Evolutionary conservation across 2,888 invertebrate genomes (phyloP), one percentile per base, ranked within the genome.

Genomic region (Dynastes grantii): DNA sequence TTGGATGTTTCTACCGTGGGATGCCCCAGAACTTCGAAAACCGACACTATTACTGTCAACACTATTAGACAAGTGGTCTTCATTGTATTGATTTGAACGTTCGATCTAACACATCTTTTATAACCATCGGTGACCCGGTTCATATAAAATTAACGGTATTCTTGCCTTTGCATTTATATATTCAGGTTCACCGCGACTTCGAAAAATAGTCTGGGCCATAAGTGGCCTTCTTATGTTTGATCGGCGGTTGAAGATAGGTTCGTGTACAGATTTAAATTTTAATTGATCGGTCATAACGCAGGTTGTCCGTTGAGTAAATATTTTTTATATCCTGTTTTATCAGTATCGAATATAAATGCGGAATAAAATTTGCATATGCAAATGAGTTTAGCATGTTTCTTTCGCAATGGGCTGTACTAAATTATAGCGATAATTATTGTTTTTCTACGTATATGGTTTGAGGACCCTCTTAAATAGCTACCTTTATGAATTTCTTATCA

Each of bases 41-140:
- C 16, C 55, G 32, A 55, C 37, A 76, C 49, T 65, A 40, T 67
- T 55, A 55, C 76, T 45, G 22, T 53, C 27, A 27, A 73, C 37
- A 58, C 58, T 55, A 73, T 58, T 22, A 73, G 40, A 58, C 29
- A 40, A 40, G 51, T 65, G 65, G 40, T 22, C 67, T 76, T 63
- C 63, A 76, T 76, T 63, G 63, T 76, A 64, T 76, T 76, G 22
- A 51, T 64, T 64, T 64, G 32, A 65, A 11, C 27, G 64, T 64
- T 76, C 27, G 49, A 49, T n/a, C 45, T 51, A 49, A 63, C 65
- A 76, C 22, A 63, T 65, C 76, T 65, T 76, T 76, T 76, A 65
- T 73, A 73, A 73, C 11, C 58, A 58, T 32, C 40, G 73, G 32
- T 73, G 58, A 73, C 73, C 73, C 73, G 73, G 73, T 73, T 73